Conservation (phyloP, 2,888 invertebrate genomes). For the Agrochola macilenta region DNA sequence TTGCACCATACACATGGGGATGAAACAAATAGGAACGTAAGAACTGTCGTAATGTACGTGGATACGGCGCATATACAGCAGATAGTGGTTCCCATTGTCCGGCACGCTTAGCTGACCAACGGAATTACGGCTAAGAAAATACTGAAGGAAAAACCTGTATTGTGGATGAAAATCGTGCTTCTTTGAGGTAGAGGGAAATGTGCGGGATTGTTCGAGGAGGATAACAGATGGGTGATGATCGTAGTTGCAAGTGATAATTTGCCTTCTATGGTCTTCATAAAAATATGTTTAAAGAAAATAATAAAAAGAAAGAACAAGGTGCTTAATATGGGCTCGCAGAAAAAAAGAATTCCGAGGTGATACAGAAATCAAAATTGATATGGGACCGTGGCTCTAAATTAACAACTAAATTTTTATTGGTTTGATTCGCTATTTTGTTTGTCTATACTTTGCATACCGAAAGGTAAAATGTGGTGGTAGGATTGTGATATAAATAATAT, state of each 20-base stretch:
- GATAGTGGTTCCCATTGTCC: conserved; percentile 82
- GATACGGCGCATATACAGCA: conserved; percentile 68
- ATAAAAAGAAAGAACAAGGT: background rate
- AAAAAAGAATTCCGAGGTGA: background rate
- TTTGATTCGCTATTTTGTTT: background rate
- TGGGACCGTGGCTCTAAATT: background rate
- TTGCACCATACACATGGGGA: conserved; percentile 80
- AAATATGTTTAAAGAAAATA: background rate
- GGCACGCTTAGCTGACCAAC: conserved; percentile 78
- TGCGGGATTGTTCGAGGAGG: conserved; percentile 21
- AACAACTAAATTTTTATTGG: background rate
- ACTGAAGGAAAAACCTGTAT: conserved; percentile 57
- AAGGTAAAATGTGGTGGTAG: background rate
- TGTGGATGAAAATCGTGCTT: conserved; percentile 59
- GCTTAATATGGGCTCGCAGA: no score
- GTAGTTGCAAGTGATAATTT: no score
- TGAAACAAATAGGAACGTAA: conserved; percentile 84
- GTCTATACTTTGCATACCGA: background rate
- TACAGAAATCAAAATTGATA: background rate
- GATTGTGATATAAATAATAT: background rate
- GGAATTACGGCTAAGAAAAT: conserved; percentile 75
- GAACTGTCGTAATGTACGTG: conserved; percentile 77
- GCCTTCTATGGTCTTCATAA: background rate
- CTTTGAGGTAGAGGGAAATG: conserved; percentile 45
- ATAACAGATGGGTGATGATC: background rate